Conservation (phyloP, 2,113 vertebrate species). For the Bos taurus region DNA sequence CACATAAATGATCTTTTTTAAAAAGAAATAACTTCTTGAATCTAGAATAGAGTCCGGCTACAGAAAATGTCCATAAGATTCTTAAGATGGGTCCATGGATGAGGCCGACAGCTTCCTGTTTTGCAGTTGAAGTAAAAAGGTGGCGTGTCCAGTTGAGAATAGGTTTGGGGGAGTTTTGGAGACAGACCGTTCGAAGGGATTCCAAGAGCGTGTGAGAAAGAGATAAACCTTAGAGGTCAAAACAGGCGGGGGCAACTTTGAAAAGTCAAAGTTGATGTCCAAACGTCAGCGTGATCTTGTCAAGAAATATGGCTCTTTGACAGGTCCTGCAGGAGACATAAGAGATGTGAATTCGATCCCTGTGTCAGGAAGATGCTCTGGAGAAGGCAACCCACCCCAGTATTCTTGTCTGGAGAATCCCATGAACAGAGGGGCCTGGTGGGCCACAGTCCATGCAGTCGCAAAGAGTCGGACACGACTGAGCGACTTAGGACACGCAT, state of each 20-base stretch:
- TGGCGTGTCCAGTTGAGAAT: background rate
- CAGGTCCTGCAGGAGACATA: background rate
- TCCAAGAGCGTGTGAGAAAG: background rate
- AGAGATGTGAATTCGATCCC: background rate
- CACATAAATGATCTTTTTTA: background rate
- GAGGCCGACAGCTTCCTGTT: background rate
- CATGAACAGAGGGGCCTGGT: background rate
- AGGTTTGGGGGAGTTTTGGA: background rate
- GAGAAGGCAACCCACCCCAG: fast-evolving
- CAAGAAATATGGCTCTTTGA: fast-evolving
- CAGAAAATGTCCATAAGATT: no score
- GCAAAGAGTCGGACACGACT: fast-evolving
- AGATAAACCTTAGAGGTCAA: fast-evolving
- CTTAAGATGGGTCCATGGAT: fast-evolving
- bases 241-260: background rate
- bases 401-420: background rate
- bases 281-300: background rate
- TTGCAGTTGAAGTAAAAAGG: background rate
- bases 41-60: fast-evolving
- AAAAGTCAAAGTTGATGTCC: background rate
- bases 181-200: background rate
- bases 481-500: fast-evolving
- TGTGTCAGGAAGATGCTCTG: background rate
- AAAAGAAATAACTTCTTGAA: background rate
- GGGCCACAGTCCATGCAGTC: fast-evolving